A percentile compares a stretch with the other conserved stretches of the same genome.
Conservation (phyloP, 1,140 invertebrate genomes). For the Aphis craccivora region DNA sequence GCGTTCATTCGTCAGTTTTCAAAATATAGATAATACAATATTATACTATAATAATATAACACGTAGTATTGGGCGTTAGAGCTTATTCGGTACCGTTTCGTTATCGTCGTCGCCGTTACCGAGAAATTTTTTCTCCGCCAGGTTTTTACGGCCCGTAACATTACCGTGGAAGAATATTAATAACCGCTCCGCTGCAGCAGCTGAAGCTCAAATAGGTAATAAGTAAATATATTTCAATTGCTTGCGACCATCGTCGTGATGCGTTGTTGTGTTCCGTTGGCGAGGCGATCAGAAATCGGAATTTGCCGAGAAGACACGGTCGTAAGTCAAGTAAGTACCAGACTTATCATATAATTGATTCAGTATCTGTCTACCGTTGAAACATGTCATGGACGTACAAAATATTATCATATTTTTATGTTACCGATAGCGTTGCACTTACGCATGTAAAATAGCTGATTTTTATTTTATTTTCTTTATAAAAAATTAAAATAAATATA, state of each 20-base stretch:
- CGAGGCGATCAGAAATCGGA: background rate
- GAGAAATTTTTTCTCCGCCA: background rate
- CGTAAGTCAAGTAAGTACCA: background rate
- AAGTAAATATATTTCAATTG: background rate
- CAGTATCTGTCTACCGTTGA: too few relatives aligned
- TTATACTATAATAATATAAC: too few relatives aligned
- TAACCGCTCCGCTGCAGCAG: background rate
- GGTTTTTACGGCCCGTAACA: background rate
- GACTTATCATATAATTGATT: too few relatives aligned
- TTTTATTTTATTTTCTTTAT: too few relatives aligned
- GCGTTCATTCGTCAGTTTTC: background rate
- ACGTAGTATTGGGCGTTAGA: background rate
- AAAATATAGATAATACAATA: background rate
- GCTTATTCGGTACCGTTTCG: background rate
- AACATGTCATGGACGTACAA: too few relatives aligned
- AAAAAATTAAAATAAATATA: too few relatives aligned
- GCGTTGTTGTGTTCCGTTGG: background rate
- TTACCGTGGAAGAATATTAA: background rate
- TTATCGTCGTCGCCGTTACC: background rate
- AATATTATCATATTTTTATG: too few relatives aligned
- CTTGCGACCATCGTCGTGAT: background rate
- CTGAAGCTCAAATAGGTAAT: background rate
- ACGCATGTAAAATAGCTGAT: too few relatives aligned
- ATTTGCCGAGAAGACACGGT: background rate
- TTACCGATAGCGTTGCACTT: too few relatives aligned